Percentiles rank a stretch among this genome's conserved stretches.
Conservation (phyloP, 2,888 invertebrate species). For the Cosmia trapezina region DNA sequence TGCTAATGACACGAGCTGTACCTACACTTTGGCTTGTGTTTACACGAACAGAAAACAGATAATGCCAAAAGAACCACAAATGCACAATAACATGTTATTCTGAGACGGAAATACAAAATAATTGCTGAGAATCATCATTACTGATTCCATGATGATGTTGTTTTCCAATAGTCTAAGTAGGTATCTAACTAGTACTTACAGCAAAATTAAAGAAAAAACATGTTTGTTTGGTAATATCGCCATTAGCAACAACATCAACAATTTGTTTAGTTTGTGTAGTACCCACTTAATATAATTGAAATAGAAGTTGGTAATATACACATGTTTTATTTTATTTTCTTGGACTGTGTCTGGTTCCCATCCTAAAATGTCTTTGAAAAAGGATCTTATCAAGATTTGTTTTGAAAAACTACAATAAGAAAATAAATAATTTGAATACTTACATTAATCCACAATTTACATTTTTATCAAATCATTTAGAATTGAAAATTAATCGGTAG, state of each 20-base stretch:
- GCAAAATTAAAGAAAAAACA: neutral
- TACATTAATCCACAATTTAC: neutral
- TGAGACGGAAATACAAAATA: conserved; percentile 48
- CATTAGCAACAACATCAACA: conserved; percentile 6
- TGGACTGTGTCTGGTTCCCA: neutral
- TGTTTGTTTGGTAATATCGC: conserved; percentile 3
- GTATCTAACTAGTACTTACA: conserved; percentile 1
- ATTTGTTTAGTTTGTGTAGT: neutral
- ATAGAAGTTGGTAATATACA: neutral
- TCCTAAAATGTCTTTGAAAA: neutral
- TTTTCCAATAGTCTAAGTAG: conserved; percentile 32
- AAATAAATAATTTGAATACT: conserved; percentile 5
- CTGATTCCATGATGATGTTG: conserved; percentile 39
- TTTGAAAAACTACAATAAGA: neutral
- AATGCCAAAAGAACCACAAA: conserved; percentile 61
- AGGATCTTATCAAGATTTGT: neutral
- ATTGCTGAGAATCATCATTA: conserved; percentile 52
- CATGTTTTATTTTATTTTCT: neutral
- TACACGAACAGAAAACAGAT: conserved; percentile 58
- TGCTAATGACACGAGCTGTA: conserved; percentile 57
- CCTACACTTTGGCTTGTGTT: conserved; percentile 56
- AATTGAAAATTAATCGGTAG: conserved; percentile 18
- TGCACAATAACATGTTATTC: conserved; percentile 66
- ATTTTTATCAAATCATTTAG: conserved; percentile 5
- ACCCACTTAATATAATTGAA: neutral